phyloP scores from a whole-genome alignment of 2,888 invertebrate species.

The Pseudococcus jackbeardsleyi region DNA sequence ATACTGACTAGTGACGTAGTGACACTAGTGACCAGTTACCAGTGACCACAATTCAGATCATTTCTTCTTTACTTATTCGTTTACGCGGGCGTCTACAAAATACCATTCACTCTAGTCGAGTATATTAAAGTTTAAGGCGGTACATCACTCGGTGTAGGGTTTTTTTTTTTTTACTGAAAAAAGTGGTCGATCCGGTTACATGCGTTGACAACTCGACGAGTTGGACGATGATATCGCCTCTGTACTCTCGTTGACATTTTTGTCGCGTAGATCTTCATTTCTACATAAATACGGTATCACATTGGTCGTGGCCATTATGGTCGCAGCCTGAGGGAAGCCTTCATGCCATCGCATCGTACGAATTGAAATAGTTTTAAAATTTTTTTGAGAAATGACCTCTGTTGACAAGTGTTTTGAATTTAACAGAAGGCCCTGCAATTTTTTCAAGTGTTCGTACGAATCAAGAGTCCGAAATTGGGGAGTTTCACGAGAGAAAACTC shows the following conservation, averaged over 20 bases:
- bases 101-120: background rate
- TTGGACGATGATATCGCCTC: background rate
- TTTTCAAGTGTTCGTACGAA: too few species aligned
- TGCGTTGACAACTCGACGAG: background rate
- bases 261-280: background rate
- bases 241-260: background rate
- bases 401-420: too few species aligned
- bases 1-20: too few species aligned
- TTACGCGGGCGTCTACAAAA: background rate
- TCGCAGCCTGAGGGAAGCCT: too few species aligned
- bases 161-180: background rate
- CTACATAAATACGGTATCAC: background rate
- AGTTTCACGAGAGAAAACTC: too few species aligned
- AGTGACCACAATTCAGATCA: background rate
- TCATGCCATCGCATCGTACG: too few species aligned
- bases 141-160: background rate
- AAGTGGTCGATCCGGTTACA: conserved; percentile 13
- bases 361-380: too few species aligned
- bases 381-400: too few species aligned
- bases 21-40: too few species aligned
- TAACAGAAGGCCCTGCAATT: too few species aligned
- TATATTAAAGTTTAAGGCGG: background rate
- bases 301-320: too few species aligned
- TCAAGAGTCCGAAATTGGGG: too few species aligned
- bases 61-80: background rate